Conservation (phyloP, 2,113 vertebrate genomes). For the Clarias batrachus region DNA sequence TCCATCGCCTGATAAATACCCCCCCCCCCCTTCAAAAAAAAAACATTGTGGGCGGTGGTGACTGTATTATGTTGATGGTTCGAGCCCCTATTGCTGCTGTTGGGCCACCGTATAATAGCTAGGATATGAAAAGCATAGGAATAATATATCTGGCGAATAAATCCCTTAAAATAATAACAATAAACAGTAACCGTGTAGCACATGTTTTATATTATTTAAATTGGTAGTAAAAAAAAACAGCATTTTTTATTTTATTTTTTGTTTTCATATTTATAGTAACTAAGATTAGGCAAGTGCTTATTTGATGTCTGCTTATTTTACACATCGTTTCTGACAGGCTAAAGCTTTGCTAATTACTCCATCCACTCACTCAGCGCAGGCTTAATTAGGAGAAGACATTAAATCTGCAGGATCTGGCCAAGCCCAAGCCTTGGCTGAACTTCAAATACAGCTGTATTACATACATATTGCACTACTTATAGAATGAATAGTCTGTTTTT, state of each 20-base stretch:
- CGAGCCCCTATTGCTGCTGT: too few relatives aligned
- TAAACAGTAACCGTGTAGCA: neutral
- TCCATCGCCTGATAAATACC: too few relatives aligned
- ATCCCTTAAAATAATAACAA: too few relatives aligned
- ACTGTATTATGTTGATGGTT: too few relatives aligned
- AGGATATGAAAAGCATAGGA: too few relatives aligned
- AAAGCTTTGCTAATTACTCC: neutral
- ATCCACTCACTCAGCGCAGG: neutral
- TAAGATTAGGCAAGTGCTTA: neutral
- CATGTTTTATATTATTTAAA: neutral
- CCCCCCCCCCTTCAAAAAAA: too few relatives aligned
- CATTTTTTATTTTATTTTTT: neutral
- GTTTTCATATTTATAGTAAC: neutral
- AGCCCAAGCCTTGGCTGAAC: neutral
- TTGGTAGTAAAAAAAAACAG: neutral
- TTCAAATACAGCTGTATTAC: neutral
- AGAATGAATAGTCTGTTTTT: neutral
- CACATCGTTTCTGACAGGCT: neutral
- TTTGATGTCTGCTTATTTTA: neutral
- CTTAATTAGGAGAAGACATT: slow-evolving; percentile 2
- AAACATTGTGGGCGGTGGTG: too few relatives aligned
- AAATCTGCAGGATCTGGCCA: slow-evolving; percentile 2
- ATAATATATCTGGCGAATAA: too few relatives aligned
- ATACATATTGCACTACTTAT: neutral
- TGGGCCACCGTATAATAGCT: too few relatives aligned